These are phyloP conservation scores for Camelus bactrianus DNA, from an alignment of 2,113 vertebrate genomes.

Conservation along the genomic window DNA sequence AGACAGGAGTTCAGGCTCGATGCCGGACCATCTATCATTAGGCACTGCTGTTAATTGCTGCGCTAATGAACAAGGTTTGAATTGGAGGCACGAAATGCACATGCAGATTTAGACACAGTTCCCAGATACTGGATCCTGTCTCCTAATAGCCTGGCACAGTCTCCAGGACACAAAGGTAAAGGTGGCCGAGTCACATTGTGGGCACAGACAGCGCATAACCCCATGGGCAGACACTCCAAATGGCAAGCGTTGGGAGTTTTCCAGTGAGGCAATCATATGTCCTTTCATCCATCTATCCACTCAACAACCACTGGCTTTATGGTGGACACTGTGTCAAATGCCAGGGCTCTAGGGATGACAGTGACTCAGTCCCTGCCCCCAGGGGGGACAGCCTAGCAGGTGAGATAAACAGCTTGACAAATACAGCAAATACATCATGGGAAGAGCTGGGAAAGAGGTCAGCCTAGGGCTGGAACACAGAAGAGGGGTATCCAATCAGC, in stretches of 20 bases:
- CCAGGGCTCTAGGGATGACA: background rate
- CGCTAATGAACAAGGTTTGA: conserved; percentile 68
- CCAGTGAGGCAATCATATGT: fast-evolving
- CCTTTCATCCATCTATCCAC: background rate
- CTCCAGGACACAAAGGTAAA: background rate
- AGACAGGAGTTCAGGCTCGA: conserved; percentile 59
- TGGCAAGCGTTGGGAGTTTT: background rate
- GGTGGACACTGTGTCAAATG: background rate
- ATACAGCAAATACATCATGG: background rate
- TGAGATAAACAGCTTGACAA: background rate
- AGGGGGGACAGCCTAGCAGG: background rate
- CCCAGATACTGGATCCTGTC: background rate
- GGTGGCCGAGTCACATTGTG: fast-evolving
- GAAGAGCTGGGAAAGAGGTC: background rate
- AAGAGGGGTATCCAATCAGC: background rate
- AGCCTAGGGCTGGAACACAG: background rate
- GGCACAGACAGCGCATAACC: background rate
- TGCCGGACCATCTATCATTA: conserved; percentile 68
- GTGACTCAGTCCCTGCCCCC: background rate
- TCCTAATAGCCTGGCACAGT: background rate
- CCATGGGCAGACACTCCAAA: background rate
- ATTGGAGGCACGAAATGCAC: conserved; percentile 17
- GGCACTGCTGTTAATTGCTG: conserved; percentile 66
- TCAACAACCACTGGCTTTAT: background rate
- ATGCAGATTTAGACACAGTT: conserved; percentile 22